These are phyloP conservation scores for Brachionus plicatilis DNA, from an alignment of 1,140 invertebrate genomes.

Conservation along the genomic window DNA sequence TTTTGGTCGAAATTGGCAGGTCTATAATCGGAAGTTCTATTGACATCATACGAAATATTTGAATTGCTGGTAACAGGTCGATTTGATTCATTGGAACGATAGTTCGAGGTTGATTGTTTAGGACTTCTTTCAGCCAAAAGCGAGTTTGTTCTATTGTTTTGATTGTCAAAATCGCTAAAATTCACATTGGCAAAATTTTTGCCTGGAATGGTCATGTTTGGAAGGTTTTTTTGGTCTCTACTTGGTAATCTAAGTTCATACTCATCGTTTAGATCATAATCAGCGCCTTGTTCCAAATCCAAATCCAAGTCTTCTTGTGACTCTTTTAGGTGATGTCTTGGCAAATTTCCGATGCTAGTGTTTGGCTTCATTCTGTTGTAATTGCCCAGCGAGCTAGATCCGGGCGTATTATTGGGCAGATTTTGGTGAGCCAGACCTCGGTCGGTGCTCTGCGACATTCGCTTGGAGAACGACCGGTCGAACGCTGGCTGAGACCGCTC, in stretches of 20 bases:
- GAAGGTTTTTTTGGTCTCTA: background rate
- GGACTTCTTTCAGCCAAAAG: background rate
- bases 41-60: background rate
- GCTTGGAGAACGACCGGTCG: slow-evolving; percentile 16
- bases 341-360: background rate
- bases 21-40: background rate
- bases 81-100: background rate
- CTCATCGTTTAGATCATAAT: slow-evolving; percentile 20
- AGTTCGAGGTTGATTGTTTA: background rate
- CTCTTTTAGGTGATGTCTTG: background rate
- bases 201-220: background rate
- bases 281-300: slow-evolving; percentile 30
- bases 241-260: background rate
- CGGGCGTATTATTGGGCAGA: background rate
- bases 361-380: background rate
- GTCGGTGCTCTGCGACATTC: slow-evolving; percentile 20
- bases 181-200: background rate
- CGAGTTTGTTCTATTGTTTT: background rate
- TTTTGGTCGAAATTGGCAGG: background rate
- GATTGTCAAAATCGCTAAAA: background rate
- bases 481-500: slow-evolving; percentile 24
- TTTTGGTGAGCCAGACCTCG: background rate
- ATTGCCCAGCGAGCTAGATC: background rate
- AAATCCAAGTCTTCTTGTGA: slow-evolving; percentile 11
- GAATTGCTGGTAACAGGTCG: background rate